Evolutionary conservation across 2,797 vertebrate species (phyloP).

Genomic region (Varecia variegata): DNA sequence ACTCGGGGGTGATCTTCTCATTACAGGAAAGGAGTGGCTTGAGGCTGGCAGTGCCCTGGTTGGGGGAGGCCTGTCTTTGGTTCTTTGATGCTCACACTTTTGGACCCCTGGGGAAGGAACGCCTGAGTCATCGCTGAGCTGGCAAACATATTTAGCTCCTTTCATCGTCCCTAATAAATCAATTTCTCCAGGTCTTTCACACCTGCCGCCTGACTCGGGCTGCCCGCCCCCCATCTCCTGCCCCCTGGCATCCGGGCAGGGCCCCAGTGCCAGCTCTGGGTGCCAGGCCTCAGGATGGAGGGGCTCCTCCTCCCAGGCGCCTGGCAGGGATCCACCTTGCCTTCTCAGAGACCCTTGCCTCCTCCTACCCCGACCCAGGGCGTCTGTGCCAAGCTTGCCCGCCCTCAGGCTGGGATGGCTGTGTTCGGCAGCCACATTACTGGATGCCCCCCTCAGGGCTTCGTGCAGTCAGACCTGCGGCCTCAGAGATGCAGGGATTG

Average conservation of each 20-base stretch:
- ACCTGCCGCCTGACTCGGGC: background rate
- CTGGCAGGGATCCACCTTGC: background rate
- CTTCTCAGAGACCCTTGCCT: background rate
- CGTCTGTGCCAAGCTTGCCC: background rate
- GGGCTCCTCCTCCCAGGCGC: background rate
- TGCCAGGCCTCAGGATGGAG: background rate
- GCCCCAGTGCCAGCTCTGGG: background rate
- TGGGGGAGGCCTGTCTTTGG: background rate
- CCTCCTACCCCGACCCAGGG: background rate
- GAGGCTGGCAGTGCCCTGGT: background rate
- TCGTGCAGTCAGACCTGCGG: background rate
- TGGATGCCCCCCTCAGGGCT: background rate
- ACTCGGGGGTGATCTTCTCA: background rate
- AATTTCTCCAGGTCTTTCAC: conserved; percentile 57
- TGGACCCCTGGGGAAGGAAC: conserved; percentile 47
- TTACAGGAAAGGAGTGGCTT: background rate
- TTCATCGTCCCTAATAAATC: conserved; percentile 63
- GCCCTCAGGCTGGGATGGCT: rapidly evolving
- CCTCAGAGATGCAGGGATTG: too few species aligned
- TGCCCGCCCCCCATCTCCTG: background rate
- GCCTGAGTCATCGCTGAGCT: conserved; percentile 68
- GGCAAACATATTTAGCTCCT: conserved; percentile 72
- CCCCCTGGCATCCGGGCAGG: background rate
- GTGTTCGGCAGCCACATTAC: background rate
- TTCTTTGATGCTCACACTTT: conserved; percentile 47